Evolutionary conservation across 2,113 vertebrate genomes (phyloP), one percentile per base, ranked within the genome.

Genomic region (Microtus ochrogaster): DNA sequence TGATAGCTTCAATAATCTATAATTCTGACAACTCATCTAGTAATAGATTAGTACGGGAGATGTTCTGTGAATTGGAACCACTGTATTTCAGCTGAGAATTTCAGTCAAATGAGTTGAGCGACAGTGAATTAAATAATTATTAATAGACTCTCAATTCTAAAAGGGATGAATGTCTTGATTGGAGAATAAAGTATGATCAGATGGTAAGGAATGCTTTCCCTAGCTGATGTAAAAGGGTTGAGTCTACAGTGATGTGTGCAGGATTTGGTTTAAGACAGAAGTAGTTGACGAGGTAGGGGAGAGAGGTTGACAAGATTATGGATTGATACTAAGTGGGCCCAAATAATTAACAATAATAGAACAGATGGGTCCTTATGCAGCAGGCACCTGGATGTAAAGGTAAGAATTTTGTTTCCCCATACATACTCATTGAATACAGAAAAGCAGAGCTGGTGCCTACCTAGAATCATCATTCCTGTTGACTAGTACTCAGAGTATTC

Each of bases 211-310:
- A 89, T 12, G 11, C 2, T 72, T 94, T 76, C 22, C 58, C 88
- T 61, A 58, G 26, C n/a, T 55, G 26, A 8, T 83, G 19, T 85
- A 74, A 52, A 78, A 88, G 22, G 30, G 5, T 81, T 47, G 24
- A 22, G 0, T 5, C n/a, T 4, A 30, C 3, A 7, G 30, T 3
- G 12, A 16, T 3, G n/a, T 39, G 5, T 17, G 1, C 58, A 13
- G 12, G 68, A 55, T 47, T 74, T 79, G 30, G 0, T 33, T 81
- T 44, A 21, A 83, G 44, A 19, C 28, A 66, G 6, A 30, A 44
- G 22, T 61, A 12, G 8, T 44, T 47, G 3, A 13, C 7, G 13
- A 82, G 11, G 13, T 73, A 77, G 26, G 22, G 4, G 44, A 86
- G 21, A 36, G 4, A 44, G 2, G 14, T 7, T 78, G 79, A 55